Base-by-base conservation (phyloP, 2,888 invertebrate species). In the Cataglyphis cursor region DNA sequence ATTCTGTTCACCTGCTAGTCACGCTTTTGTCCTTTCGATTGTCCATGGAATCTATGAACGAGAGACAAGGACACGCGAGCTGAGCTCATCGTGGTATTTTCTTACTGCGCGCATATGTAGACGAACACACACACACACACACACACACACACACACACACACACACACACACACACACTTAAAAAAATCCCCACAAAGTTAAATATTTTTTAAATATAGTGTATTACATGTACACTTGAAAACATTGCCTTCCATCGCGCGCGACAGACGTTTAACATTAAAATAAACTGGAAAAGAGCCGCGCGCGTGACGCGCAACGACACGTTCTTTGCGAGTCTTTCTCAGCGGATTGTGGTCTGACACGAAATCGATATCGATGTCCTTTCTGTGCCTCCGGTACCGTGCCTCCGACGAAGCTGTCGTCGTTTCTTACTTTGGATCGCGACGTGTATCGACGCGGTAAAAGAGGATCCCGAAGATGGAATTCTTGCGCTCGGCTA, bases 381-480 rank as follows among this genome's bases (percentile, higher is more conserved):
- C 44, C 24, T 24, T 44, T 57, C 28, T 10, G 9, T 9, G 21
- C 31, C 28, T 54, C n/a, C 18, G 44, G 44, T 18, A 35, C 54
- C 44, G 12, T n/a, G 28, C 38, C 38, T 68, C 8, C 75, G 76
- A 61, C 66, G 66, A 57, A 51, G 59, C 61, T 68, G 82, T 48
- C 78, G 61, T 62, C 62, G 54, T 18, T 31, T 31, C 80, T 78
- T 68, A 62, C 80, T 78, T 68, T 31, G 38, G 44, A 24, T 41
- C 41, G 18, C 57, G 24, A n/a, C 41, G 41, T 57, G 57, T 68
- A 84, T 87, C 85, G 87, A 65, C 61, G 75, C 66, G 83, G 68
- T 78, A 81, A 84, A 83, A 86, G 48, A 51, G 68, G 83, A 85
- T 85, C 59, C 72, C 86, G 81, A 72, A 85, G 86, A 83, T 83